Evolutionary conservation across 2,888 invertebrate species (phyloP), one percentile per base, ranked within the genome.

Genomic region (Patella ulyssiponensis): DNA sequence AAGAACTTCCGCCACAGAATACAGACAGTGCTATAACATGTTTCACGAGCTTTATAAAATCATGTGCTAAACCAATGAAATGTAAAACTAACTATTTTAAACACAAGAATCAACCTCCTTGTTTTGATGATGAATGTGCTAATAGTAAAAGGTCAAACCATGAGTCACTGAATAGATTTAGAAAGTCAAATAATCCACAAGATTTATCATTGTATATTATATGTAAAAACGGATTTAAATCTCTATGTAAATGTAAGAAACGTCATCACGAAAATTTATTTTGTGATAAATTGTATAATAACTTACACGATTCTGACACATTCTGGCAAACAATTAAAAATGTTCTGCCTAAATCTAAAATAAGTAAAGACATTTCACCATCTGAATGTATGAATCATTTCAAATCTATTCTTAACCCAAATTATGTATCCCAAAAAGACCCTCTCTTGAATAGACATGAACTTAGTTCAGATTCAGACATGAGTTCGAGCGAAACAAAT

Each of bases 261-360:
- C 15, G 12, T 1, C n/a, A 58, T n/a, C 58, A 58, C 7, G n/a
- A 58, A n/a, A 58, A 58, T n/a, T 58, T 58, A 20, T n/a, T n/a
- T 58, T 58, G 15, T 1, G n/a, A 58, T 20, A 58, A 58, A n/a
- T 20, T 58, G 15, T 58, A 58, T 20, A 58, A 58, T 58, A 58
- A n/a, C n/a, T 58, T 58, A 11, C 17, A 58, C 58, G 58, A 58
- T 58, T 20, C 58, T n/a, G 58, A 58, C 56, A 58, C n/a, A 17
- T 58, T 14, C n/a, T 56, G 56, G 56, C 58, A 58, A 58, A 58
- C 58, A 20, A n/a, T 58, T 58, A 58, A 58, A 58, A 58, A 20
- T 58, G 17, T 58, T 20, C 14, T n/a, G 20, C 58, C 58, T 7
- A 58, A 58, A 58, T n/a, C 58, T 17, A 58, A 58, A 58, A 58